Conservation (phyloP, 2,888 invertebrate genomes). For the Deroplatys truncata region DNA sequence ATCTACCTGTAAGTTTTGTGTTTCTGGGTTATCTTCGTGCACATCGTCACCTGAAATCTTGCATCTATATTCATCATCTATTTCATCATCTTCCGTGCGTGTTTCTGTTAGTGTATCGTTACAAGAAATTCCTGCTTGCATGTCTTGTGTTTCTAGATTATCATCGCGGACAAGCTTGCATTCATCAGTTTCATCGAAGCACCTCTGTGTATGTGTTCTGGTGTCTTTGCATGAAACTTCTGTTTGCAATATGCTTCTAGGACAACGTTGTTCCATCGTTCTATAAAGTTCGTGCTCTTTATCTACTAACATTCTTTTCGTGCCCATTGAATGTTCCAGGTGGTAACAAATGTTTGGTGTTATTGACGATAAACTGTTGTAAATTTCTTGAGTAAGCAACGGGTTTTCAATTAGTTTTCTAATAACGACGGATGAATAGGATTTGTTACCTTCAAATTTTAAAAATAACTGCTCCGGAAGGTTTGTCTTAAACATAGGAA, state of each 20-base stretch:
- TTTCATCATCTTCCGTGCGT: no score
- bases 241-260: not conserved
- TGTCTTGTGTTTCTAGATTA: not conserved
- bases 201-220: not conserved
- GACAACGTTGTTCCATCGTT: not conserved
- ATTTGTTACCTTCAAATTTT: not conserved
- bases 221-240: not conserved
- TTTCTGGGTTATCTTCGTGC: not conserved
- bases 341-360: not conserved
- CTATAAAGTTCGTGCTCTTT: not conserved
- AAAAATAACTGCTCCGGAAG: not conserved
- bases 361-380: not conserved
- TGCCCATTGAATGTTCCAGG: not conserved
- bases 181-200: not conserved
- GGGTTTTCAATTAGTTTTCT: not conserved
- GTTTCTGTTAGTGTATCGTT: not conserved
- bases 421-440: not conserved
- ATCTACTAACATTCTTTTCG: not conserved
- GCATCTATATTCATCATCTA: not conserved
- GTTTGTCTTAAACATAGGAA: not conserved
- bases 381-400: not conserved
- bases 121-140: not conserved
- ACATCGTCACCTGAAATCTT: not conserved
- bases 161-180: not conserved
- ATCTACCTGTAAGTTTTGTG: not conserved